Percentiles rank a stretch among this genome's conserved stretches.
Evolutionary conservation across 2,797 vertebrate genomes (phyloP).

Genomic region (Ptychobarbus kaznakovi): DNA sequence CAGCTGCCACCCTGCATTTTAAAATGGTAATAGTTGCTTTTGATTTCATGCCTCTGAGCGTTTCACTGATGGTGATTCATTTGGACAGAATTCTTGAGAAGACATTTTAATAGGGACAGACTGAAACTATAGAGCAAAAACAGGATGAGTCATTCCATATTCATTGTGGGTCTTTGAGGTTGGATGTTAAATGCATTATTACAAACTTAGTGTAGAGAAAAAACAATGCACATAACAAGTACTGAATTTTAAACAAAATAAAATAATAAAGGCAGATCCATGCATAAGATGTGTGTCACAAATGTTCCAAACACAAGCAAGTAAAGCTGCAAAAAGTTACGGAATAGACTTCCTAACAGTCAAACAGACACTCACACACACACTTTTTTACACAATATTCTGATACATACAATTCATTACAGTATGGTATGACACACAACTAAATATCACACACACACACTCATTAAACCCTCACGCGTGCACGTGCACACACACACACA

Average conservation of each 20-base stretch:
- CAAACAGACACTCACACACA: constrained; percentile 33
- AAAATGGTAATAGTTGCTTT: constrained; percentile 16
- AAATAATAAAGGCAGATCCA: constrained; percentile 24
- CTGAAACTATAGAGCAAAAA: constrained; percentile 7
- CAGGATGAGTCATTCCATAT: neutral
- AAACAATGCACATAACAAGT: neutral
- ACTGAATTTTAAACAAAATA: constrained; percentile 12
- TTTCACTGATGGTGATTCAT: constrained; percentile 1
- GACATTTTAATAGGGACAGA: neutral
- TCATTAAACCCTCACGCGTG: constrained; percentile 44
- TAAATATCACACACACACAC: constrained; percentile 61
- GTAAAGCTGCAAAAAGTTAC: constrained; percentile 63
- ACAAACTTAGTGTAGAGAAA: neutral
- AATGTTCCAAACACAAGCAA: constrained; percentile 63
- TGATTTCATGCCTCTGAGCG: constrained; percentile 27
- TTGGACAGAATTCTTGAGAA: constrained; percentile 29
- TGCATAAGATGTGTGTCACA: constrained; percentile 51
- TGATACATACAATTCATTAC: constrained; percentile 5
- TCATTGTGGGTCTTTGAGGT: constrained; percentile 26
- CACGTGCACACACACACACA: neutral
- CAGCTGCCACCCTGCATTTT: constrained; percentile 2
- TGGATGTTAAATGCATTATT: constrained; percentile 1
- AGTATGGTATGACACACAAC: constrained; percentile 73
- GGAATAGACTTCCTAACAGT: constrained; percentile 65
- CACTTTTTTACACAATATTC: constrained; percentile 2